Percentiles rank a stretch among this genome's conserved stretches.
Evolutionary conservation across 2,113 vertebrate genomes (phyloP).

Genomic region (Manacus vitellinus): DNA sequence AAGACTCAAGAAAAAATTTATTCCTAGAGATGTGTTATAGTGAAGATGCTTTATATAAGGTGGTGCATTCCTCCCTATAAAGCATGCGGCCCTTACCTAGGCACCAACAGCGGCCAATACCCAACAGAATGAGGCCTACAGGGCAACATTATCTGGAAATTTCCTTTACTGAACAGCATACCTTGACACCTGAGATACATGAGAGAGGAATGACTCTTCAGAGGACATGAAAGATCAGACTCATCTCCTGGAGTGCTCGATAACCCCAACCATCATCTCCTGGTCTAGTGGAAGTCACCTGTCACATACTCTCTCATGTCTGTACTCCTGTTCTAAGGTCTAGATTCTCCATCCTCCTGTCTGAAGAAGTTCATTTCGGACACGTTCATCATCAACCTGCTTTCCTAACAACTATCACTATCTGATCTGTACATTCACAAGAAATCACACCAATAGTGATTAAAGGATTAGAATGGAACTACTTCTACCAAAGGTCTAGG

Average conservation of each 20-base stretch:
- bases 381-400: neutral
- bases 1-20: neutral
- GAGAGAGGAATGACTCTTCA: neutral
- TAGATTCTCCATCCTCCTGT: neutral
- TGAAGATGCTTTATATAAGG: neutral
- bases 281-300: neutral
- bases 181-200: neutral
- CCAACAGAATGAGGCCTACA: accelerated
- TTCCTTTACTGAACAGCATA: neutral
- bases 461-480: neutral
- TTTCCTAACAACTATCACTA: neutral
- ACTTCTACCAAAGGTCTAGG: neutral
- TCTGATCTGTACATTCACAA: neutral
- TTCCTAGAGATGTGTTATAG: neutral
- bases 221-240: neutral
- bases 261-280: neutral
- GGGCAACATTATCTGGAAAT: neutral
- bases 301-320: neutral
- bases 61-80: neutral
- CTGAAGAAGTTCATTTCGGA: neutral
- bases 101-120: neutral
- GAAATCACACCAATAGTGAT: neutral
- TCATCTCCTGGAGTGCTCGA: neutral
- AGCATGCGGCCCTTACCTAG: neutral
- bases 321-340: neutral